Base-by-base conservation (phyloP, 2,797 vertebrate species). In the Sciaenops ocellatus region DNA sequence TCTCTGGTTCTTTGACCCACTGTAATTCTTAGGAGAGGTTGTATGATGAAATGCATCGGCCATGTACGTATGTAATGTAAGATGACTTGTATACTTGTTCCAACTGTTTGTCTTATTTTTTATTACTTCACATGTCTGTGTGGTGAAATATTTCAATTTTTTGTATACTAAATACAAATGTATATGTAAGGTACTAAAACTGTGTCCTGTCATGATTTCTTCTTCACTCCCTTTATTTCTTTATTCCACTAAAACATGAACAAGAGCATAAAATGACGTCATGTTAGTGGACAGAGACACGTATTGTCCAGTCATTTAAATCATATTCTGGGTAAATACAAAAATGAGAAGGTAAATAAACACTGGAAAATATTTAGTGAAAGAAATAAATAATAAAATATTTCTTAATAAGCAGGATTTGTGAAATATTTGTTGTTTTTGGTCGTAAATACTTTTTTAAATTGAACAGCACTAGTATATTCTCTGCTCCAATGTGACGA, bases 91-190 rank as follows among this genome's bases (percentile, higher is more conserved):
- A 92, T 91, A 91, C 90, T 92, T 92, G 92, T 94, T 91, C 88
- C 86, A 93, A 87, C 85, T 90, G 90, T 94, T 88, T 91, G 93
- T 93, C 91, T 90, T 92, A 92, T 93, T 93, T 93, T 92, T 92
- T 93, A 93, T 93, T 90, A 93, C 90, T 94, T 93, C 91, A 93
- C 89, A 90, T 92, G 82, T 95, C 88, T 87, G 87, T 94, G 93
- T 94, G 92, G 94, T 94, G 91, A 93, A 88, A 93, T 90, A 91
- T 91, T 92, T 92, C 87, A 92, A 90, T 89, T 94, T 93, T 95
- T 94, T 94, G 92, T 93, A 95, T 93, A 94, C 94, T 93, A 95
- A 95, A 94, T 95, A 93, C 92, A 93, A 94, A 94, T 91, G 92
- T 94, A 93, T 94, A 93, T 92, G 92, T 94, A 93, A 92, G 87